Base-by-base conservation (phyloP, 2,797 vertebrate species). In the Sebastes diploproa region DNA sequence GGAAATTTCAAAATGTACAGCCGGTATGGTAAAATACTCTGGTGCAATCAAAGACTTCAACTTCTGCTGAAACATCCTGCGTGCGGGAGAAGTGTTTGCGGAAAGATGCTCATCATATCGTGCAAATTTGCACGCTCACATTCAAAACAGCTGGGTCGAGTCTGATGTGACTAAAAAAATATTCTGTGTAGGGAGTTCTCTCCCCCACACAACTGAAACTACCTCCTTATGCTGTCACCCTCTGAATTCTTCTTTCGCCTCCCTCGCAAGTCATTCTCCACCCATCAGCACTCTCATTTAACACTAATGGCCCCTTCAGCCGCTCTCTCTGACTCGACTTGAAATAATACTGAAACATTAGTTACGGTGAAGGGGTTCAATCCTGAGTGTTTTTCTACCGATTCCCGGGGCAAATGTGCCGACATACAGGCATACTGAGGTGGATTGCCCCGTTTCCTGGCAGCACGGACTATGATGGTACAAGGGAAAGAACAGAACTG, bases 361-460 rank as follows among this genome's bases (percentile, higher is more conserved):
- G 86, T 66, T 79, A 79, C 61, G 32, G 80, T 78, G 67, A 82
- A 73, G 65, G 54, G 72, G 30, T 84, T 88, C 71, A 78, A 34
- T 75, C 69, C 75, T 27, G 12, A 70, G 38, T 78, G 72, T 82
- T 88, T 85, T 84, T 73, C 62, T 76, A 62, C 65, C 1, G 22
- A 78, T 72, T 88, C 87, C 86, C 25, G 20, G 61, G 80, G 86
- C 83, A 94, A 82, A 88, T 89, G 85, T 62, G 42, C 76, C 82
- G 88, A 92, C 91, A 93, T 95, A 94, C 91, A 85, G 50, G 16
- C 88, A 92, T 92, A 86, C 89, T 86, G 70, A 84, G 77, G 60
- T 77, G 62, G 78, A 91, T 84, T 89, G 78, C n/a, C 75, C 62
- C 5, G 29, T 86, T 94, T 92, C 86, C 88, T 91, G 73, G 59